Evolutionary conservation across 2,113 vertebrate species (phyloP).

Genomic region (Suricata suricatta): DNA sequence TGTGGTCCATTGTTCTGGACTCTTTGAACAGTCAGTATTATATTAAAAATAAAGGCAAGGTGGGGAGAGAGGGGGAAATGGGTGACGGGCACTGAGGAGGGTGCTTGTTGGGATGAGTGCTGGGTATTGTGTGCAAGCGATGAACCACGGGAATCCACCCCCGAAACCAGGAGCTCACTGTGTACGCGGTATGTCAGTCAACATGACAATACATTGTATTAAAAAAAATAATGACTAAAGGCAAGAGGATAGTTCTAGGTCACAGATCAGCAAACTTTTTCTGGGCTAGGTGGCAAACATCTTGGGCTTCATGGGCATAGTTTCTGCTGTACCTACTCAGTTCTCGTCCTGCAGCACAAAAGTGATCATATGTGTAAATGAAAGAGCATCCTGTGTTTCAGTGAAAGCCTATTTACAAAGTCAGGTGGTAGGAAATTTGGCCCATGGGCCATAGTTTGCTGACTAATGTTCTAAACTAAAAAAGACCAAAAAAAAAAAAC

Average conservation of each 20-base stretch:
- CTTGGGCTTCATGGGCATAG: background rate
- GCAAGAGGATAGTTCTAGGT: background rate
- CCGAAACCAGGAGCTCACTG: too few relatives aligned
- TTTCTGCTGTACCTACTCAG: background rate
- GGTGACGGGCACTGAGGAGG: too few relatives aligned
- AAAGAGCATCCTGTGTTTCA: background rate
- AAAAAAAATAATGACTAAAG: background rate
- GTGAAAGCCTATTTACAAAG: background rate
- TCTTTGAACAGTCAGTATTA: background rate
- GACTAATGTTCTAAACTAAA: background rate
- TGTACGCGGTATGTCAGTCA: too few relatives aligned
- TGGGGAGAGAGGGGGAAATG: too few relatives aligned
- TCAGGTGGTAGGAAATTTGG: background rate
- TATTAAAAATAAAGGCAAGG: background rate
- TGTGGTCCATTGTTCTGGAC: background rate
- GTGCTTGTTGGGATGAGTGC: too few relatives aligned
- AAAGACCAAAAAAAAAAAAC: background rate
- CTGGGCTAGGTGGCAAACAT: background rate
- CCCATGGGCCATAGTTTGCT: background rate
- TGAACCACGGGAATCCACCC: too few relatives aligned
- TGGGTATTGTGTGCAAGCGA: too few relatives aligned
- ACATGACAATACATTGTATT: too few relatives aligned
- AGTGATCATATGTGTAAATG: background rate
- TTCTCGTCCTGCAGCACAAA: background rate
- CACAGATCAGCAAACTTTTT: background rate